Evolutionary conservation across 2,113 vertebrate species (phyloP), one percentile per base, ranked within the genome.

Genomic region (Orycteropus afer): DNA sequence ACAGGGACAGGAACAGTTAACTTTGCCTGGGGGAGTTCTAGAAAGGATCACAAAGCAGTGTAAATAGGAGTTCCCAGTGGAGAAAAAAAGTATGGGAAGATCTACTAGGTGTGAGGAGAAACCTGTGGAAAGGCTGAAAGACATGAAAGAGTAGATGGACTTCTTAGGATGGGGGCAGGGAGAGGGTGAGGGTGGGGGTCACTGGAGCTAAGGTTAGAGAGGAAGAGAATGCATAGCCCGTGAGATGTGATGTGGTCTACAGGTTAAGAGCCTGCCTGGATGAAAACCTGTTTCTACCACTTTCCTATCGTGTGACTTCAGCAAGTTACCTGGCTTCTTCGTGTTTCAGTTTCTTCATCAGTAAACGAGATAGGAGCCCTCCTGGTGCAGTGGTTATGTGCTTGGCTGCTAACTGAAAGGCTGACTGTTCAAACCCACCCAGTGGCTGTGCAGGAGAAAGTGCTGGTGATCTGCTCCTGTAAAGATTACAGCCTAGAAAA

Each of bases 41-140:
- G 91, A 73, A 84, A 85, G 78, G 89, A 81, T 90, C 85, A 78
- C 83, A 67, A 55, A 92, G 79, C 92, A 92, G 23, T 71, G 25
- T 61, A 65, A 29, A 45, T 13, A 25, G 83, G 81, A 78, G 81
- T 59, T 78, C 76, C 51, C 84, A 17, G 8, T 17, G 63, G 73
- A 83, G 77, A 20, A 53, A 17, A 51, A 71, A 69, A 81, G 23
- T 76, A 8, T 2, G 8, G 49, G 59, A 53, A 76, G 59, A 87
- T n/a, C 29, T 55, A 32, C 34, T 55, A 78, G 85, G 77, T 25
- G 7, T 34, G 42, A 84, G 79, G 23, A 45, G 81, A 61, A 37
- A 12, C 40, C 34, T 20, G 17, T 81, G 63, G 90, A 61, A 92
- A 87, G 51, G 13, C 51, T 84, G 42, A 27, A 77, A 92, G 76